A percentile compares a stretch with the other conserved stretches of the same genome.
phyloP scores from a whole-genome alignment of 2,113 vertebrate species.

The Garra rufa region DNA sequence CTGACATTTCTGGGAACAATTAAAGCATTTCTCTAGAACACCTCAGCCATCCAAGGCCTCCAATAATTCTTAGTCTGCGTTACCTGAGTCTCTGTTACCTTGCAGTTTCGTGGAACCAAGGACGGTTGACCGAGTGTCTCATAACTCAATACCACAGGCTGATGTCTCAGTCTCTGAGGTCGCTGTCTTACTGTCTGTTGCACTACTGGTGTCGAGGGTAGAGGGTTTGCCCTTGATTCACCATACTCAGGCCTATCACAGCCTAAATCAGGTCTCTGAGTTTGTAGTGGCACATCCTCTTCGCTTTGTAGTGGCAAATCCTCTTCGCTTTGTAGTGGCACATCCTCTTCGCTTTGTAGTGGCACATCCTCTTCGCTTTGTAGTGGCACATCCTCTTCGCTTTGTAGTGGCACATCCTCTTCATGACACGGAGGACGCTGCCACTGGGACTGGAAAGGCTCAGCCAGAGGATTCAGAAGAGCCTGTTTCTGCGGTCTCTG shows the following conservation, averaged over 20 bases:
- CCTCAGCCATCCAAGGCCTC: not conserved
- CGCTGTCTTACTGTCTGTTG: not conserved
- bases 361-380: not conserved
- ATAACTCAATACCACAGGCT: not conserved
- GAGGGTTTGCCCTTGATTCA: too few relatives aligned
- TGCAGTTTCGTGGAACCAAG: not conserved
- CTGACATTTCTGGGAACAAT: not conserved
- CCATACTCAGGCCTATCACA: not conserved
- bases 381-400: constrained; percentile 39
- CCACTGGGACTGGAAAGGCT: not conserved
- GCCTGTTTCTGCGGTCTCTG: not conserved
- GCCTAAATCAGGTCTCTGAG: not conserved
- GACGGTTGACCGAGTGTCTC: not conserved
- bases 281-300: constrained; percentile 47
- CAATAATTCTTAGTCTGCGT: not conserved
- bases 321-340: constrained; percentile 27
- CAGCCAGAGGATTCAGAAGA: not conserved
- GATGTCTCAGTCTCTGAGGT: not conserved
- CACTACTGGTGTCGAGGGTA: not conserved
- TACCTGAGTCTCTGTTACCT: not conserved
- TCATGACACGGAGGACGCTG: not conserved
- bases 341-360: constrained; percentile 3
- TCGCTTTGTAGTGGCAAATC: not conserved
- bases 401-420: not conserved
- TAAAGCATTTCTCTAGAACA: not conserved